A percentile compares a stretch with the other conserved stretches of the same genome.
Evolutionary conservation across 2,888 invertebrate genomes (phyloP).

Genomic region (Tipula vernalis): DNA sequence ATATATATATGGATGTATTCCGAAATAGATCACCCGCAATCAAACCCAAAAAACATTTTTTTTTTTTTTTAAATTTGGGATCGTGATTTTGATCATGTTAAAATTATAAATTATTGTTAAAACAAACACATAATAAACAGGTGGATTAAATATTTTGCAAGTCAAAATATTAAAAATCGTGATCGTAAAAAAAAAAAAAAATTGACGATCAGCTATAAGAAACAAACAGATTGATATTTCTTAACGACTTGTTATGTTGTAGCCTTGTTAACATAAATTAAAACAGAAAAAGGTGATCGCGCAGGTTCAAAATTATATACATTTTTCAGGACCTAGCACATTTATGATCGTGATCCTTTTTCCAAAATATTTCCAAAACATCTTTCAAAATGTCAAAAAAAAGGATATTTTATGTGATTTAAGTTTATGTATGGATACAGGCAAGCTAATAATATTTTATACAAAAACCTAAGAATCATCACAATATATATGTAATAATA

Average conservation of each 20-base stretch:
- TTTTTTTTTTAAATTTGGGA: neutral
- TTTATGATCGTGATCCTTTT: neutral
- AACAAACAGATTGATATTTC: neutral
- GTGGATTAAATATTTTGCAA: neutral
- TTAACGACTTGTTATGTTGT: neutral
- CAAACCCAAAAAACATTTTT: neutral
- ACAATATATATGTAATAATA: neutral
- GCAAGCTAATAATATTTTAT: neutral
- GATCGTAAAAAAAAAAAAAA: neutral
- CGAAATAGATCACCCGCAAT: slow-evolving; percentile 5
- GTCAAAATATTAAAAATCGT: neutral
- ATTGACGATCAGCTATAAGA: neutral
- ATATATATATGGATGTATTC: neutral
- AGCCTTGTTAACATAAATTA: neutral
- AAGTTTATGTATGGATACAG: neutral
- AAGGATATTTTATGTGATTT: neutral
- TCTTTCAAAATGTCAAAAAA: slow-evolving; percentile 7
- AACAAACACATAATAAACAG: neutral
- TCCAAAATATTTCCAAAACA: neutral
- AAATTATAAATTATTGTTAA: neutral
- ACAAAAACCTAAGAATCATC: neutral
- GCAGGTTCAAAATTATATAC: neutral
- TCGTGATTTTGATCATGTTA: neutral
- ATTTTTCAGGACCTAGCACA: neutral
- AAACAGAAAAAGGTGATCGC: neutral